Conservation (phyloP, 1,140 invertebrate genomes). For the Latrodectus geometricus region DNA sequence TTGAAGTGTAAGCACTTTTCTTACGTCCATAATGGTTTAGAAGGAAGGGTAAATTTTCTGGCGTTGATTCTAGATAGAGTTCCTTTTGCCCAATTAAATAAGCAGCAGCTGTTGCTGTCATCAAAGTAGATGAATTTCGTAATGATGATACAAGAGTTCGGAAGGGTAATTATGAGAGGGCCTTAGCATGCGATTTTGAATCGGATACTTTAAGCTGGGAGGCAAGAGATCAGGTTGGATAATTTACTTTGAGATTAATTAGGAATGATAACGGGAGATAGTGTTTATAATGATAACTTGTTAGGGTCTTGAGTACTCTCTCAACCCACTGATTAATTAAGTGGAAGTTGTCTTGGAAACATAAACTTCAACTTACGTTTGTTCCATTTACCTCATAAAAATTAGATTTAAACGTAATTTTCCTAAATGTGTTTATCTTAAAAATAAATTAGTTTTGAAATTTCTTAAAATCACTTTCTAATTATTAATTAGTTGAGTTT, state of each 20-base stretch:
- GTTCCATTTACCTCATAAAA: too few relatives aligned
- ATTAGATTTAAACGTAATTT: too few relatives aligned
- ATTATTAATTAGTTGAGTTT: too few relatives aligned
- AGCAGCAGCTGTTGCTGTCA: slow-evolving; percentile 24
- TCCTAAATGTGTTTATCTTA: too few relatives aligned
- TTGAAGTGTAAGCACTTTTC: too few relatives aligned
- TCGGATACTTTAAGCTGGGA: background rate
- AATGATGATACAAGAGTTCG: slow-evolving; percentile 31
- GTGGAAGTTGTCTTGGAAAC: background rate
- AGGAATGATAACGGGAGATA: background rate
- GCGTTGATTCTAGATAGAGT: slow-evolving; percentile 2
- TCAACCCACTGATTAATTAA: background rate
- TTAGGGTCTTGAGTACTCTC: background rate
- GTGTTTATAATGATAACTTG: background rate
- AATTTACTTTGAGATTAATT: slow-evolving; percentile 14
- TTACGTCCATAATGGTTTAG: background rate
- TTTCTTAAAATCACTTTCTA: too few relatives aligned
- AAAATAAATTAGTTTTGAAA: too few relatives aligned
- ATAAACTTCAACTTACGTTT: too few relatives aligned
- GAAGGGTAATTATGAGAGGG: slow-evolving; percentile 22
- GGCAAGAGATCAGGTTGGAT: background rate
- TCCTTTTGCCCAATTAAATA: slow-evolving; percentile 16
- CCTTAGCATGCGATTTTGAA: background rate
- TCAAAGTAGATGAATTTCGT: slow-evolving; percentile 44
- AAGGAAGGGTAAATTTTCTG: background rate